Conservation (phyloP, 2,797 vertebrate genomes). For the Brachymystax lenok region DNA sequence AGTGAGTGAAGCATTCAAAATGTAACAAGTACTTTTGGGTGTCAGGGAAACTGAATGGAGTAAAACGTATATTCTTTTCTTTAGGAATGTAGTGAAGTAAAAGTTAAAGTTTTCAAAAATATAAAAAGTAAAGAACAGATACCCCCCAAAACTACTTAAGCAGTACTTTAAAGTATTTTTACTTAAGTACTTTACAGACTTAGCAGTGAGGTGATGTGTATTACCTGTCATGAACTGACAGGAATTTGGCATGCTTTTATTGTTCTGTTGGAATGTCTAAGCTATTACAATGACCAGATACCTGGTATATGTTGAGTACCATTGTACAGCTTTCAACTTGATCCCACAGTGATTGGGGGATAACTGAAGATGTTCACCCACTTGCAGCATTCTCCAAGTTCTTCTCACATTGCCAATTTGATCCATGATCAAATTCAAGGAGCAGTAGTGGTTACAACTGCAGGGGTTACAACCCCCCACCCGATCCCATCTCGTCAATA, state of each 20-base stretch:
- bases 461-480: constrained; percentile 25
- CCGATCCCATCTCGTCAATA: constrained; percentile 21
- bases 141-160: too few relatives aligned
- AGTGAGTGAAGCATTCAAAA: too few relatives aligned
- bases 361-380: background rate
- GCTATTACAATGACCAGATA: background rate
- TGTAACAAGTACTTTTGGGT: too few relatives aligned
- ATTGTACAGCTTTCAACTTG: background rate
- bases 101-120: too few relatives aligned
- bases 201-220: background rate
- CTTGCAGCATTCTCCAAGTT: too few relatives aligned
- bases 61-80: too few relatives aligned
- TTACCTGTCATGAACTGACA: constrained; percentile 8
- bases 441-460: constrained; percentile 52
- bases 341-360: background rate
- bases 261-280: background rate
- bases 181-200: background rate
- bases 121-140: too few relatives aligned
- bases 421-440: constrained; percentile 65
- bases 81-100: too few relatives aligned
- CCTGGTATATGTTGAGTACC: too few relatives aligned
- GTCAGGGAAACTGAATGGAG: too few relatives aligned
- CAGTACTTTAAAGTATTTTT: too few relatives aligned
- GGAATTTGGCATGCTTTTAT: constrained; percentile 13
- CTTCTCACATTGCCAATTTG: constrained; percentile 41